Percentiles rank a stretch among this genome's conserved stretches.
Evolutionary conservation across 30 jellyfish, hydroid and myxozoan species (phyloP).

Genomic region (Phacellophora camtschatica): DNA sequence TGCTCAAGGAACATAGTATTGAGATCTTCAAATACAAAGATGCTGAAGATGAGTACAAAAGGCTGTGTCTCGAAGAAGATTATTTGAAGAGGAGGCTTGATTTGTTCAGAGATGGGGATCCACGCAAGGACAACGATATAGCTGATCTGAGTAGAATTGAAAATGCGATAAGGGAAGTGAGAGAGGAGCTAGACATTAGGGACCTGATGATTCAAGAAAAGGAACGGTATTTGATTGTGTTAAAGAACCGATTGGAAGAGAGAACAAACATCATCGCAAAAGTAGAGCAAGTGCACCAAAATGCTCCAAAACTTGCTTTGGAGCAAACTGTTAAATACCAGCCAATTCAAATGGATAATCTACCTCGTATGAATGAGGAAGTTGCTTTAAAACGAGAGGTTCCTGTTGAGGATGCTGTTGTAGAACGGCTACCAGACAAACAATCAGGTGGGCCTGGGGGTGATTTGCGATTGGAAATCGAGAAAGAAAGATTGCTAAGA

Average conservation of each 20-base stretch:
- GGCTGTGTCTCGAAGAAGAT: conserved; percentile 87
- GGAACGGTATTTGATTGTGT: conserved; percentile 66
- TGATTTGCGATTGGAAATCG: conserved; percentile 72
- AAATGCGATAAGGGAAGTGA: conserved; percentile 67
- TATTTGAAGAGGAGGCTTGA: conserved; percentile 65
- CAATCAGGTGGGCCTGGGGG: conserved; percentile 4
- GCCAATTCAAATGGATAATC: background rate
- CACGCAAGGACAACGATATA: conserved; percentile 72
- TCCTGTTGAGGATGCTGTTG: background rate
- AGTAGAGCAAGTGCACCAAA: conserved; percentile 1
- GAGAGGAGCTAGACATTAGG: conserved; percentile 79
- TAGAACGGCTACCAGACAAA: background rate
- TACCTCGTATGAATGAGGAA: background rate
- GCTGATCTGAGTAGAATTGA: conserved; percentile 78
- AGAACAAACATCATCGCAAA: conserved; percentile 8
- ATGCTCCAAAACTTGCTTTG: background rate
- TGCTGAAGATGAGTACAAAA: conserved; percentile 77
- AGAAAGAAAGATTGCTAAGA: conserved; percentile 73
- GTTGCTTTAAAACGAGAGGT: background rate
- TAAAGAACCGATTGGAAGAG: conserved; percentile 49
- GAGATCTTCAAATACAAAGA: conserved; percentile 76
- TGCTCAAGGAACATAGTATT: conserved; percentile 75
- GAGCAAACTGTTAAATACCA: background rate
- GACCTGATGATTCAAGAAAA: conserved; percentile 90
- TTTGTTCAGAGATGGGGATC: conserved; percentile 77